Evolutionary conservation across 2,888 invertebrate genomes (phyloP).

Genomic region (Drosophila kuntzei): DNA sequence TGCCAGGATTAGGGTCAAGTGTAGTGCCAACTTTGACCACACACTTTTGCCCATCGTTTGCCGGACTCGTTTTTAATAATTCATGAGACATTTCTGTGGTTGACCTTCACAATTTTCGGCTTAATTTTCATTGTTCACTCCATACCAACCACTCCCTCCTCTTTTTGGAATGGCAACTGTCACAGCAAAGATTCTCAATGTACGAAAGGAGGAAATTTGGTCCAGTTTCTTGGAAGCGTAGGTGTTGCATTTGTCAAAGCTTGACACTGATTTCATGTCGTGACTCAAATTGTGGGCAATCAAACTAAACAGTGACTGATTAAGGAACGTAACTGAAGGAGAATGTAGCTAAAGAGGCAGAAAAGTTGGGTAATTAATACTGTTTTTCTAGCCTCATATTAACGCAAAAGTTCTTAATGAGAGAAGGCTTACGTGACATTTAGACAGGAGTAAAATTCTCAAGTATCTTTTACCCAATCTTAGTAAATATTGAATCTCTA

Average conservation of each 20-base stretch:
- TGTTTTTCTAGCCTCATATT: not conserved
- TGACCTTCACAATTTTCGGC: constrained; percentile 73
- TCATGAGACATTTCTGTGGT: constrained; percentile 71
- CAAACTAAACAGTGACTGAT: constrained; percentile 19
- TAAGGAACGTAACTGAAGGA: not conserved
- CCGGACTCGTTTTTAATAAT: constrained; percentile 68
- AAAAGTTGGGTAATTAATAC: not conserved
- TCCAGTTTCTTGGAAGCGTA: constrained; percentile 7
- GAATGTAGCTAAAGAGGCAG: not conserved
- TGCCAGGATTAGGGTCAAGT: constrained; percentile 73
- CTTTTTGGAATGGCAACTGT: not conserved
- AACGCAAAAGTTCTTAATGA: not conserved
- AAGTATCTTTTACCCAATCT: too few relatives aligned
- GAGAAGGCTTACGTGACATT: not conserved
- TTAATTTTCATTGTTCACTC: constrained; percentile 51
- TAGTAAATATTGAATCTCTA: too few relatives aligned
- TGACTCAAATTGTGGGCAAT: constrained; percentile 27
- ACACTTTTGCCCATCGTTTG: constrained; percentile 26
- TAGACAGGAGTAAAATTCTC: not conserved
- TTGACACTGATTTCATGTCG: constrained; percentile 47
- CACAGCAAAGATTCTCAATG: not conserved
- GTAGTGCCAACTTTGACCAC: constrained; percentile 38
- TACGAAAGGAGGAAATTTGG: not conserved
- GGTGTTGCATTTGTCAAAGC: constrained; percentile 38
- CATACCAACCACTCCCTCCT: constrained; percentile 26